Evolutionary conservation across 2,888 invertebrate species (phyloP).

Genomic region (Halictus quadricinctus): DNA sequence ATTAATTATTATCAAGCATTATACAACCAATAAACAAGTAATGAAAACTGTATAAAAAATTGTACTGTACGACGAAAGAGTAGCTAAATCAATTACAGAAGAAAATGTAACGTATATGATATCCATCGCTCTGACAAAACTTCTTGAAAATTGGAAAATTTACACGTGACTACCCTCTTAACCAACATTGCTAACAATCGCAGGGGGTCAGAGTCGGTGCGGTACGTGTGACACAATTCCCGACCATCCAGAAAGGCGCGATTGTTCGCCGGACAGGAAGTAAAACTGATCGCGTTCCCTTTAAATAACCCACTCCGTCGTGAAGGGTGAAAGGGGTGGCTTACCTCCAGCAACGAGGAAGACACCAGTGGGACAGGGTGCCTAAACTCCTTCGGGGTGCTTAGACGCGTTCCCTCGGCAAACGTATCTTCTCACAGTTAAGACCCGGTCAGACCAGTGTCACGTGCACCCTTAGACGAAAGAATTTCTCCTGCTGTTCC

Average conservation of each 20-base stretch:
- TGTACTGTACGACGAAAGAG: too few species aligned
- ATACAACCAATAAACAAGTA: too few species aligned
- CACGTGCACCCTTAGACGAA: constrained; percentile 69
- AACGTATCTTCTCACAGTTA: constrained; percentile 82
- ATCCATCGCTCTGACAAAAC: too few species aligned
- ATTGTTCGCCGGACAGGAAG: constrained; percentile 55
- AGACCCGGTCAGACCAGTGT: constrained; percentile 65
- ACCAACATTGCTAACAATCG: background rate
- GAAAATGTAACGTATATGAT: too few species aligned
- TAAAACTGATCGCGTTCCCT: constrained; percentile 58
- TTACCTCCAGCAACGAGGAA: constrained; percentile 42
- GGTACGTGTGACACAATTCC: constrained; percentile 30
- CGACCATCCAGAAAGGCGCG: constrained; percentile 23
- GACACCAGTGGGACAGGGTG: constrained; percentile 49
- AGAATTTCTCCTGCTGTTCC: constrained; percentile 62
- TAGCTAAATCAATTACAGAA: too few species aligned
- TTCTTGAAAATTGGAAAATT: too few species aligned
- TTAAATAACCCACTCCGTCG: constrained; percentile 67
- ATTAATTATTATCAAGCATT: background rate
- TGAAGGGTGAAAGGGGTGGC: constrained; percentile 52
- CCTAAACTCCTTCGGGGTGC: constrained; percentile 55
- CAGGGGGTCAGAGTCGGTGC: background rate
- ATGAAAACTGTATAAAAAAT: too few species aligned
- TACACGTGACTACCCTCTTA: background rate
- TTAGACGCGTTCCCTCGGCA: constrained; percentile 66